Conservation (phyloP, 1,140 invertebrate genomes). For the Penaeus indicus region DNA sequence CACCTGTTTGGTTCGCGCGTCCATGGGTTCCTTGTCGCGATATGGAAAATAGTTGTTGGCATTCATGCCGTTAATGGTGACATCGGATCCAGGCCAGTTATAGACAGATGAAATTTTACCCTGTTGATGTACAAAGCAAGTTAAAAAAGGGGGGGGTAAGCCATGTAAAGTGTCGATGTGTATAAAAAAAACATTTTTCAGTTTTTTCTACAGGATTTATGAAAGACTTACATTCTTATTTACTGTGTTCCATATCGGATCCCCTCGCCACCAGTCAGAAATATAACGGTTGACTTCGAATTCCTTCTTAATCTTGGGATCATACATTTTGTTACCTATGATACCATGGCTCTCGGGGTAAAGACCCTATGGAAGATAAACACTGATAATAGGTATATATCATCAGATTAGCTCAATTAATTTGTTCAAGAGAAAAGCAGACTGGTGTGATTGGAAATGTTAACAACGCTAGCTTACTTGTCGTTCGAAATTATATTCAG, state of each 20-base stretch:
- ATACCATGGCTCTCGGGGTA: slow-evolving; percentile 65
- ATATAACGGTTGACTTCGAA: slow-evolving; percentile 26
- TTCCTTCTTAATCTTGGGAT: slow-evolving; percentile 40
- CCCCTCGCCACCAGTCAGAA: slow-evolving; percentile 60
- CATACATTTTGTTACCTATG: slow-evolving; percentile 62
- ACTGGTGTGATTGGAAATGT: too few species aligned
- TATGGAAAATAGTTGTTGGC: slow-evolving; percentile 52
- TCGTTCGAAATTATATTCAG: neutral
- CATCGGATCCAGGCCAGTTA: slow-evolving; percentile 57
- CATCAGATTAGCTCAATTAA: too few species aligned
- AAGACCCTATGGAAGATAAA: slow-evolving; percentile 47
- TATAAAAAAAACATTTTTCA: too few species aligned
- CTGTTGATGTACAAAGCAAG: neutral
- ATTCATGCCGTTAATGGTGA: slow-evolving; percentile 44
- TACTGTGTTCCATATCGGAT: slow-evolving; percentile 67
- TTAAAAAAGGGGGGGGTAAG: neutral
- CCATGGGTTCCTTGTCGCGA: slow-evolving; percentile 22
- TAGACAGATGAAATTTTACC: slow-evolving; percentile 40
- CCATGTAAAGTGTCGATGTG: neutral
- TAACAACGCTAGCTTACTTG: too few species aligned
- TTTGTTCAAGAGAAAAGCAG: too few species aligned
- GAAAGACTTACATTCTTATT: slow-evolving; percentile 52
- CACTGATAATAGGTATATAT: too few species aligned
- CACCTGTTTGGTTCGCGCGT: slow-evolving; percentile 41
- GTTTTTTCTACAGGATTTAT: neutral